Conservation (phyloP, 1,140 invertebrate species). For the Scaptodrosophila lebanonensis region DNA sequence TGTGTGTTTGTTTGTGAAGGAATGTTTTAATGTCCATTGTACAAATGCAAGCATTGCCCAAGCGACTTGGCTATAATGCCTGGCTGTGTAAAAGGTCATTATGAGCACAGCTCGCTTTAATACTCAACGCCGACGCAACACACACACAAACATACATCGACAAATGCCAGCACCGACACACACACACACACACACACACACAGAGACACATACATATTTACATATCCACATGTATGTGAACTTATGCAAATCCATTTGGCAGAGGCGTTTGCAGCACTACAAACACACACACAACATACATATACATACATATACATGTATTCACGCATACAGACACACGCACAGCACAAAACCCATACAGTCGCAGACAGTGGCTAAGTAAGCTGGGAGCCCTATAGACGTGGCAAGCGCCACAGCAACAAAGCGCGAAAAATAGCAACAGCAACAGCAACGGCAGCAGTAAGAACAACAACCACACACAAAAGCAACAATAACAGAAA, state of each 20-base stretch:
- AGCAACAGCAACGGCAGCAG: constrained; percentile 12
- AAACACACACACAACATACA: constrained; percentile 8
- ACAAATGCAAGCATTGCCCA: constrained; percentile 30
- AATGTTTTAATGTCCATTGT: not conserved
- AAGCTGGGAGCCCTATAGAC: too few species aligned
- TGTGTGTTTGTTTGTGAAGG: constrained; percentile 9
- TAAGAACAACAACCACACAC: constrained; percentile 30
- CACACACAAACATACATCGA: not conserved
- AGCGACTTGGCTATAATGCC: constrained; percentile 44
- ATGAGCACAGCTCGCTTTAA: constrained; percentile 31
- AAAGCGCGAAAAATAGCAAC: not conserved
- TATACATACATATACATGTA: too few species aligned
- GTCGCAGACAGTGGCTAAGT: too few species aligned
- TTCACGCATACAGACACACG: too few species aligned
- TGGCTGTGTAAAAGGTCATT: constrained; percentile 60
- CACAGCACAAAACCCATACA: too few species aligned
- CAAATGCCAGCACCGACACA: constrained; percentile 35
- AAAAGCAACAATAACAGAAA: constrained; percentile 18
- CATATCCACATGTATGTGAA: constrained; percentile 21
- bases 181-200: constrained; percentile 34
- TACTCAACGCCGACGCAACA: too few species aligned
- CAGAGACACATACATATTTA: not conserved
- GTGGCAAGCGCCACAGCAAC: too few species aligned
- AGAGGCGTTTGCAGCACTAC: constrained; percentile 26
- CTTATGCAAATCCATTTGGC: constrained; percentile 71